A percentile compares a stretch with the other conserved stretches of the same genome.
These are phyloP conservation scores for Hydrophis major DNA, from an alignment of 2,797 vertebrate species.

Conservation along the genomic window DNA sequence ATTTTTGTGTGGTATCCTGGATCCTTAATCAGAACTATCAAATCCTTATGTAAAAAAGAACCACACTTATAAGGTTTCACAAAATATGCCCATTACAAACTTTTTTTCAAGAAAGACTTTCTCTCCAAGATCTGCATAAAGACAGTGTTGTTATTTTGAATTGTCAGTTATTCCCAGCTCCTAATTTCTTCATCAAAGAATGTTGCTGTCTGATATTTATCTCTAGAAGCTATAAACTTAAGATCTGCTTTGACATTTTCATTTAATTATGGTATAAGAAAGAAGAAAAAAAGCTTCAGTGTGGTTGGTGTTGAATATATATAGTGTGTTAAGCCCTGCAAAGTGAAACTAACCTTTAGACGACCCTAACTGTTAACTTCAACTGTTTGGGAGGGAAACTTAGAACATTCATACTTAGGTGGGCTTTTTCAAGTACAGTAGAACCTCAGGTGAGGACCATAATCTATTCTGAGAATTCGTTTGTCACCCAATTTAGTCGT, in stretches of 20 bases:
- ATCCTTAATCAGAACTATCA: neutral
- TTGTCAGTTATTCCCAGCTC: neutral
- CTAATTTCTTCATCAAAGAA: neutral
- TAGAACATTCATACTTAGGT: too few relatives aligned
- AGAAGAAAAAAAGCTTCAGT: slow-evolving; percentile 25
- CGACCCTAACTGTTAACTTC: too few relatives aligned
- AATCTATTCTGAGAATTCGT: too few relatives aligned
- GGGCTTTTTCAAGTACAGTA: too few relatives aligned
- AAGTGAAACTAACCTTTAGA: too few relatives aligned
- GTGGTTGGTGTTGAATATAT: neutral
- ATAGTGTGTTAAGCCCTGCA: too few relatives aligned
- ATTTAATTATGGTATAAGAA: neutral
- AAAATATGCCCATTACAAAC: neutral
- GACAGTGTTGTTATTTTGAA: neutral
- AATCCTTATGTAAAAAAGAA: neutral
- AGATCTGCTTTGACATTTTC: neutral
- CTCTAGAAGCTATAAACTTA: slow-evolving; percentile 20
- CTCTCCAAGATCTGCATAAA: neutral
- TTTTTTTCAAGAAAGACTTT: neutral
- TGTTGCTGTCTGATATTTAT: neutral
- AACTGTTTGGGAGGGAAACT: too few relatives aligned
- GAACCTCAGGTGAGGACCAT: too few relatives aligned
- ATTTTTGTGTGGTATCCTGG: neutral
- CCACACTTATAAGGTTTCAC: neutral
- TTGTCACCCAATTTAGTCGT: too few relatives aligned